Base-by-base conservation (phyloP, 1,140 invertebrate genomes). In the Bombus waltoni region DNA sequence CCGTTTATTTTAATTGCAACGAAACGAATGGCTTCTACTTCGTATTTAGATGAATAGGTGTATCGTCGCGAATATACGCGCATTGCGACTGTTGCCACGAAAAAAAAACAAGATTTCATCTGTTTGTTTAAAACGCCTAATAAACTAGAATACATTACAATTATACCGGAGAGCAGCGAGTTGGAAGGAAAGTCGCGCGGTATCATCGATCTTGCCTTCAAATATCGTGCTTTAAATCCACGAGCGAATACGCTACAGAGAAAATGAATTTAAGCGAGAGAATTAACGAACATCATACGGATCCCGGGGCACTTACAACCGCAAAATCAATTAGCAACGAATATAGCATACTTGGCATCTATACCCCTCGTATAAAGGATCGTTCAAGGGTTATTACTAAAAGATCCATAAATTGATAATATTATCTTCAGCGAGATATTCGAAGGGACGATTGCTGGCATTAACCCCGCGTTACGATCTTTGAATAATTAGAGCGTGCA, bases 241-340 rank as follows among this genome's bases (percentile, higher is more conserved):
- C 32, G 22, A 38, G 25, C 35, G 42, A 70, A 70, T 32, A 13
- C 40, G 22, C 3, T 47, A 68, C 32, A 9, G n/a, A 28, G 38
- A 32, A 70, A 79, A 79, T 68, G 65, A 68, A 70, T 66, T 68
- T 42, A 70, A 18, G 22, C 1, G n/a, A 42, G 57, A 35, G 10
- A 44, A 32, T 28, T 40, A 70, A 70, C 59, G 78, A 81, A 81
- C 65, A 15, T 81, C 66, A 13, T 71, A 57, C 42, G 57, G 44
- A 71, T 71, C 53, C 66, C n/a, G 13, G 25, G 10, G 44, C 66
- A 40, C 13, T 32, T 71, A 57, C 25, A 57, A n/a, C 66, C 78
- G 6, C 78, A 81, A 71, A 81, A 81, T 79, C 44, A 70, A 81
- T 81, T 81, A 81, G 78, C 22, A 68, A 68, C 42, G 66, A 35